A percentile compares a stretch with the other conserved stretches of the same genome.
These are phyloP conservation scores for Intellagama lesueurii DNA, from an alignment of 2,797 vertebrate genomes.

Conservation along the genomic window DNA sequence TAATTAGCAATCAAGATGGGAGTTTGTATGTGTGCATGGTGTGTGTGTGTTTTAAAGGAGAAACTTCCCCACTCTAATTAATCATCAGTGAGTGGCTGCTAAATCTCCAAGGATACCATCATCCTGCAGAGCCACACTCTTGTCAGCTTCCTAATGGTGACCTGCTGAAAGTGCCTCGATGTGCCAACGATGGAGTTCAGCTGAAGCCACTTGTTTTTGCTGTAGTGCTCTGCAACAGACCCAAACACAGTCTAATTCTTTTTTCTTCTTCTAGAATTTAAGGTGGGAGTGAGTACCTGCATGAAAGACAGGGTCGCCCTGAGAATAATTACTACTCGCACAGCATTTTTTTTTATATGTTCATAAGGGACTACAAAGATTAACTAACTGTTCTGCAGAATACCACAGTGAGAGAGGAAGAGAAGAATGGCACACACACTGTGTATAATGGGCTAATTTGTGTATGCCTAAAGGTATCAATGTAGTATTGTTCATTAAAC, in stretches of 20 bases:
- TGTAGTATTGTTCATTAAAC: conserved; percentile 42
- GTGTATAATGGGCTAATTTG: conserved; percentile 43
- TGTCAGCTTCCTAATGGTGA: conserved; percentile 42
- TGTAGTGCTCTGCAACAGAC: neutral
- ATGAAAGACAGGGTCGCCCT: neutral
- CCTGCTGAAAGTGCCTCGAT: conserved; percentile 29
- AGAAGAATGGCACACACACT: conserved; percentile 37
- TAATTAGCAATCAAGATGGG: conserved; percentile 67
- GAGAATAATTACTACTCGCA: conserved; percentile 22
- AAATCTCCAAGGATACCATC: conserved; percentile 51
- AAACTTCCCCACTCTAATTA: conserved; percentile 59
- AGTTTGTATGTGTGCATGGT: conserved; percentile 4
- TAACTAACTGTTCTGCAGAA: conserved; percentile 34
- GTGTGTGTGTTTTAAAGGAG: conserved; percentile 15
- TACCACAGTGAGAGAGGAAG: conserved; percentile 8
- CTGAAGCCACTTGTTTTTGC: conserved; percentile 29
- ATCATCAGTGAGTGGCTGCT: conserved; percentile 60
- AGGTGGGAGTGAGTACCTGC: neutral
- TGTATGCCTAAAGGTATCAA: conserved; percentile 38
- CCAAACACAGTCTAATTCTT: neutral
- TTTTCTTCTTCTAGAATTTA: conserved; percentile 6
- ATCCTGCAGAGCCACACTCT: conserved; percentile 41
- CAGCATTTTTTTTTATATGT: conserved; percentile 43
- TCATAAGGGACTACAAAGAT: conserved; percentile 31
- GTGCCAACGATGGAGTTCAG: neutral